phyloP scores from a whole-genome alignment of 1,140 invertebrate genomes.

The Bactericera cockerelli region DNA sequence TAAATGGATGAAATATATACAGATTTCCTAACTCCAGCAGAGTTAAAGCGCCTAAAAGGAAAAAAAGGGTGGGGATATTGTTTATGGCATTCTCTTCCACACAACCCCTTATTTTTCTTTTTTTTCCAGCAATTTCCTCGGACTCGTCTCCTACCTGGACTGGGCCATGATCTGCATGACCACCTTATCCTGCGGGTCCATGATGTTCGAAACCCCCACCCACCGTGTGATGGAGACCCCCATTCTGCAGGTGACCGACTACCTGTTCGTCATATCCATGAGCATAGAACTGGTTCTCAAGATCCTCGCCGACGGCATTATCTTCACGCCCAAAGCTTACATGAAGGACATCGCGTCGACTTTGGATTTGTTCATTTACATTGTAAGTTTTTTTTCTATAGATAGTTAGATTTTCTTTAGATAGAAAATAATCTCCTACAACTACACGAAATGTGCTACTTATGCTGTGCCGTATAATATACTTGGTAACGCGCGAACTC shows the following conservation, averaged over 20 bases:
- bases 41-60: too few relatives aligned
- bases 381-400: slow-evolving; percentile 56
- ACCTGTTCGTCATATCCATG: slow-evolving; percentile 96
- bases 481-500: too few relatives aligned
- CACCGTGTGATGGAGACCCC: slow-evolving; percentile 75
- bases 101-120: too few relatives aligned
- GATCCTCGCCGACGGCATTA: slow-evolving; percentile 91
- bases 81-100: too few relatives aligned
- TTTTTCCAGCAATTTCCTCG: slow-evolving; percentile 87
- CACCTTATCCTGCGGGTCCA: slow-evolving; percentile 89
- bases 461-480: too few relatives aligned
- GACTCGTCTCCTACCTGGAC: slow-evolving; percentile 94
- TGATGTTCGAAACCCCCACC: slow-evolving; percentile 95
- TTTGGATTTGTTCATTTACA: slow-evolving; percentile 93
- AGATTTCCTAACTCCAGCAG: too few relatives aligned
- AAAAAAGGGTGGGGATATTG: too few relatives aligned
- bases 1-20: too few relatives aligned
- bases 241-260: slow-evolving; percentile 85
- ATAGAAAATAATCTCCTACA: too few relatives aligned
- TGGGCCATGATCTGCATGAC: slow-evolving; percentile 99
- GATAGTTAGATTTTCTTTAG: too few relatives aligned
- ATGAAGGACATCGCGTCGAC: slow-evolving; percentile 94
- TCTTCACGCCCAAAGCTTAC: slow-evolving; percentile 98
- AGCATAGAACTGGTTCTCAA: slow-evolving; percentile 90
- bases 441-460: too few relatives aligned